Evolutionary conservation across 1,140 invertebrate species (phyloP), one percentile per base, ranked within the genome.

Genomic region (Drosophila paulistorum): DNA sequence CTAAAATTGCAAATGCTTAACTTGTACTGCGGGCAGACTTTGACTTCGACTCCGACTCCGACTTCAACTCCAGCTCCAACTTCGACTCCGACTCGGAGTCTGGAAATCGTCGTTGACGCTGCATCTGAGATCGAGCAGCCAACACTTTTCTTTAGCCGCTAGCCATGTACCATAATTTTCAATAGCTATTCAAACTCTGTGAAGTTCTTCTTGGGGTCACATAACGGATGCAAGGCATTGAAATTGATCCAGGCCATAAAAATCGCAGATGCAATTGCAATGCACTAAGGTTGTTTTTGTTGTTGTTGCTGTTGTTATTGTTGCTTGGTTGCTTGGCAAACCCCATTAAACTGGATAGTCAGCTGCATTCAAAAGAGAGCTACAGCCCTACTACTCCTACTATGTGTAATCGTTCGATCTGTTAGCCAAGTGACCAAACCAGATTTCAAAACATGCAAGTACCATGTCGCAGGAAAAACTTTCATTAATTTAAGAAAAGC

Each of bases 161-260:
- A 71, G 78, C 79, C 66, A 81, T 81, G 74, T 76, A 81, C 79
- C 74, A 81, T 81, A 81, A 81, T 81, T 81, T 81, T 81, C 79
- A 81, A 81, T 81, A 81, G 79, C 79, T 81, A 81, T 81, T 77
- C 79, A 80, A 79, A 81, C 77, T 81, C 74, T 81, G 68, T 77
- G 62, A 77, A 76, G 79, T 81, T 81, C 79, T 81, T 81, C 79
- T 81, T 61, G 79, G 81, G 79, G 79, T 81, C 79, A 81, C 69
- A 71, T 81, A 81, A 81, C 79, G 79, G 79, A 77, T 68, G 70
- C 70, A 74, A 77, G 74, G 79, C 78, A 81, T 81, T 81, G 79
- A 81, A 81, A 81, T 81, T 81, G 79, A 81, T 81, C 79, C 64
- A 77, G 74, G 66, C 79, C 66, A 81, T 81, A 72, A 77, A 80